Base-by-base conservation (phyloP, 2,113 vertebrate species). In the Gallinago paraguaiae region DNA sequence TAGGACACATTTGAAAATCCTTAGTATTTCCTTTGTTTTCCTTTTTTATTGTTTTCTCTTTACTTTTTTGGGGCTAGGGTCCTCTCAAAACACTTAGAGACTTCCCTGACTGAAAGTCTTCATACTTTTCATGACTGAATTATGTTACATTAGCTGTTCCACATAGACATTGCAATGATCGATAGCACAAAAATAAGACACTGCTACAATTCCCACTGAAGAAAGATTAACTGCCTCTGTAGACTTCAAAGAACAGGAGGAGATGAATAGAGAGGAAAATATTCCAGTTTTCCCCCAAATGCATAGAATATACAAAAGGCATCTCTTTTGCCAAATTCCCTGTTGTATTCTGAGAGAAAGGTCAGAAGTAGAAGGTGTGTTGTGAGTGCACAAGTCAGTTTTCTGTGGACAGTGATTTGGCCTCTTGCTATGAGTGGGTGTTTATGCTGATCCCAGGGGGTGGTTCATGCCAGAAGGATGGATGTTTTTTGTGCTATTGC, bases 81-180 rank as follows among this genome's bases (percentile, higher is more conserved):
- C 23, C 56, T 79, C 41, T 45, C 33, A 75, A 46, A 84, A 74
- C 7, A 30, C 69, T 65, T 57, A 86, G 60, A 82, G 51, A 31
- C 48, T 67, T 86, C 33, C 19, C n/a, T 65, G 61, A 60, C 46
- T 2, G n/a, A 23, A 48, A 82, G 68, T 63, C 22, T 91, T 88
- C 45, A 16, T 77, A 30, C 51, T 37, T 83, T 35, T 70, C 13
- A 3, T 86, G 89, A 69, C 4, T 90, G 71, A 88, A 78, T 79
- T 87, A 23, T n/a, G 43, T 78, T 92, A 61, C 68, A 31, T 94
- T 75, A 93, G 80, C 68, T 92, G 86, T 64, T 91, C 83, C 48
- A 46, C 37, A 37, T 31, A 85, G 86, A 56, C 54, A 30, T 27
- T 83, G 79, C 61, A 76, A 20, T 81, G 75, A 95, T 90, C 1